Evolutionary conservation across 1,140 invertebrate genomes (phyloP), one percentile per base, ranked within the genome.

Genomic region (Drosophila subpulchrella): DNA sequence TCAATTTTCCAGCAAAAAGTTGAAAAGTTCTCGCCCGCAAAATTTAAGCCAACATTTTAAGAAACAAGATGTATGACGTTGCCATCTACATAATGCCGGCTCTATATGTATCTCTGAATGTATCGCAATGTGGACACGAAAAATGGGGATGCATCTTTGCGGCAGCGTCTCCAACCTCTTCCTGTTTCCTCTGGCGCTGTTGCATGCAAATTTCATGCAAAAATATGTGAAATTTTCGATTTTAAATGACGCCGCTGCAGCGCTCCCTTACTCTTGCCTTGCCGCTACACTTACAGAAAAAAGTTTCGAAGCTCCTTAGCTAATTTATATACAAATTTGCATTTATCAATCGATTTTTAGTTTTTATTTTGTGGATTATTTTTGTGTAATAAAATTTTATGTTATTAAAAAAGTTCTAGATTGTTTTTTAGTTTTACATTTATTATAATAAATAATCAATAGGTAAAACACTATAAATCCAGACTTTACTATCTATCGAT

Each of bases 141-240:
- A 62, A 70, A 70, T 27, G 36, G 20, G 27, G 55, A 51, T 61
- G 70, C 54, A 73, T 73, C 68, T 73, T 72, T 32, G 55, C 47
- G 12, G 38, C 32, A 39, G 41, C 30, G 70, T 72, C 53, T 73
- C 32, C 46, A 27, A 51, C 67, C 70, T 65, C 48, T 67, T 66
- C 62, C 48, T 46, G 61, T 60, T 54, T 56, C 72, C 71, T 41
- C 70, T 27, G 48, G 46, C 57, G 24, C 58, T 76, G 65, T 66
- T 67, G 62, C 73, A 88, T 88, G 84, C 84, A 88, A 88, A 88
- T 89, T 88, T 88, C 67, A 88, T 88, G 84, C 84, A 88, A 80
- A 88, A 89, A 88, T 88, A 88, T 88, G 84, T 83, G 80, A 78
- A 84, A 80, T 84, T 89, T 89, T 88, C 84, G 84, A 89, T 83